A percentile compares a stretch with the other conserved stretches of the same genome.
Evolutionary conservation across 2,113 vertebrate genomes (phyloP).

Genomic region (Spilogale gracilis): DNA sequence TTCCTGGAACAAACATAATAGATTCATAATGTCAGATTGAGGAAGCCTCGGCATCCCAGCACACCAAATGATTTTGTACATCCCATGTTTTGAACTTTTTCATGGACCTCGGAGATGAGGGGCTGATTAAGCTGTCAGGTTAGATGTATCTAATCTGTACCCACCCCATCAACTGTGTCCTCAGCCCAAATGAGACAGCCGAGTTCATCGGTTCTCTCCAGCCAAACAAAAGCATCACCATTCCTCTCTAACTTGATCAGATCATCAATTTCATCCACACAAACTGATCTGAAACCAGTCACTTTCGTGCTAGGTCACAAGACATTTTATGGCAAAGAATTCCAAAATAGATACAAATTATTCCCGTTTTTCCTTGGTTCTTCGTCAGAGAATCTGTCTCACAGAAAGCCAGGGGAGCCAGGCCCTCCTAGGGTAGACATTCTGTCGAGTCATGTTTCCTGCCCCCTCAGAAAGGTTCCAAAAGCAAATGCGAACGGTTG

Average conservation of each 20-base stretch:
- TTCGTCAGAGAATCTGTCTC: constrained; percentile 74
- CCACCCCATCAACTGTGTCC: background rate
- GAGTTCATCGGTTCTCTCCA: background rate
- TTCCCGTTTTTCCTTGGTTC: constrained; percentile 58
- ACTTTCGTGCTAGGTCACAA: constrained; percentile 54
- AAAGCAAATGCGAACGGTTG: constrained; percentile 86
- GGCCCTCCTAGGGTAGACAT: constrained; percentile 63
- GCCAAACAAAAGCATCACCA: background rate
- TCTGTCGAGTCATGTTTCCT: constrained; percentile 78
- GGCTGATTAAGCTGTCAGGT: background rate
- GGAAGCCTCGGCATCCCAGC: background rate
- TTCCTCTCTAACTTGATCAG: constrained; percentile 65
- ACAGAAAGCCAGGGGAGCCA: constrained; percentile 69
- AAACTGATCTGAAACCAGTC: constrained; percentile 75
- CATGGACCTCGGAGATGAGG: background rate
- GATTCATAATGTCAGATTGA: constrained; percentile 2
- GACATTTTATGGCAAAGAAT: constrained; percentile 77
- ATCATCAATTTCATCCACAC: constrained; percentile 61
- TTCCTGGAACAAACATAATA: constrained; percentile 36
- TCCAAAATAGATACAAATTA: constrained; percentile 41
- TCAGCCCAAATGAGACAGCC: background rate
- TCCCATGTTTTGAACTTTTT: background rate
- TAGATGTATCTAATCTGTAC: background rate
- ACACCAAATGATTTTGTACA: background rate
- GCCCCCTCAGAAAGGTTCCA: constrained; percentile 82